A percentile compares a stretch with the other conserved stretches of the same genome.
These are phyloP conservation scores for Oryzias javanicus DNA, from an alignment of 2,113 vertebrate species.

Conservation along the genomic window DNA sequence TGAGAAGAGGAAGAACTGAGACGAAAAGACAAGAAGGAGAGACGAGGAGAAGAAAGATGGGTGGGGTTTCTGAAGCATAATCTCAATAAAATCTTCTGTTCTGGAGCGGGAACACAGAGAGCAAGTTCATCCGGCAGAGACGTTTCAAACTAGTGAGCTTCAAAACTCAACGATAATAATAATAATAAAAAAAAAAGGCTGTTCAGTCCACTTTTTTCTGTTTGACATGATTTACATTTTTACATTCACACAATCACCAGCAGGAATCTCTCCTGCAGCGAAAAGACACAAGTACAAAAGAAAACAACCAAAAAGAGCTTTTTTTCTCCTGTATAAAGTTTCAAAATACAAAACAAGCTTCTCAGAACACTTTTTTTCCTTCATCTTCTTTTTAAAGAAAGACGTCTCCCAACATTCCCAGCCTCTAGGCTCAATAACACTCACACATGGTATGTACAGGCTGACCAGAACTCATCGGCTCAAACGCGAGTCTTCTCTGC, in stretches of 20 bases:
- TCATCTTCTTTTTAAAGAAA: slow-evolving; percentile 38
- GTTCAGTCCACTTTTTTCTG: slow-evolving; percentile 38
- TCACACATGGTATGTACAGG: slow-evolving; percentile 73
- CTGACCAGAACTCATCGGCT: slow-evolving; percentile 45
- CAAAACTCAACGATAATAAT: slow-evolving; percentile 14
- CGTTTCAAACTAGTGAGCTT: slow-evolving; percentile 24
- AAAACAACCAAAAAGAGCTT: slow-evolving; percentile 26
- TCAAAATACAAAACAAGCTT: slow-evolving; percentile 70
- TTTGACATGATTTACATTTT: slow-evolving; percentile 37
- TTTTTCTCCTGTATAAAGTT: slow-evolving; percentile 65
- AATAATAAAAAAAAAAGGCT: slow-evolving; percentile 26
- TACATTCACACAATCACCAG: slow-evolving; percentile 32
- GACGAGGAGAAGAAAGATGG: no score
- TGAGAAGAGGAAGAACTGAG: no score
- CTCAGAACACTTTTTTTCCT: slow-evolving; percentile 33
- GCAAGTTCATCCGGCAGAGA: slow-evolving; percentile 18
- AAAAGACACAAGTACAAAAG: slow-evolving; percentile 36
- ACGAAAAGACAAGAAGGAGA: no score
- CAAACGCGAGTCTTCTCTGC: slow-evolving; percentile 32
- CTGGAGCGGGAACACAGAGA: slow-evolving; percentile 2
- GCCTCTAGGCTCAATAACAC: slow-evolving; percentile 50
- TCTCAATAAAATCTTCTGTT: no score
- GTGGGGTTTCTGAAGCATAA: no score
- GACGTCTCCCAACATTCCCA: slow-evolving; percentile 45
- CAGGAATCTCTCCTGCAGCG: slow-evolving; percentile 34